These are phyloP conservation scores for Luperina nickerlii DNA, from an alignment of 2,888 invertebrate genomes.

Conservation along the genomic window DNA sequence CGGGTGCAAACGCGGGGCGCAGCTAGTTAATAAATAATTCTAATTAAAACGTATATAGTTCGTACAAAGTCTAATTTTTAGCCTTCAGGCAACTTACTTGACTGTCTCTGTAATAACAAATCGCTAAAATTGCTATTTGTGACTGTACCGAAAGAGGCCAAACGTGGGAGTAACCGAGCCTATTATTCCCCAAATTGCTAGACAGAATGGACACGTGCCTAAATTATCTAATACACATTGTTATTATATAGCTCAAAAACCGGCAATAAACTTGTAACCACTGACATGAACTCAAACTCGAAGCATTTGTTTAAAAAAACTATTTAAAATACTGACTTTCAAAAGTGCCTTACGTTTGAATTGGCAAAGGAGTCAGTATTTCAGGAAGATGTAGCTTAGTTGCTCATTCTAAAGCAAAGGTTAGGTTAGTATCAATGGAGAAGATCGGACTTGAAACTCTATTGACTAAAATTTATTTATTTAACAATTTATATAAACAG, in stretches of 20 bases:
- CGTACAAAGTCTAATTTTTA: neutral
- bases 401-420: neutral
- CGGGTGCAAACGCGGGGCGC: too few species aligned
- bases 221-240: conserved; percentile 5
- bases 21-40: too few species aligned
- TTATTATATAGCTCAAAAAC: neutral
- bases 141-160: conserved; percentile 10
- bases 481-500: neutral
- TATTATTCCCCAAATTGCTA: conserved; percentile 7
- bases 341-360: too few species aligned
- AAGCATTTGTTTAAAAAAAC: neutral
- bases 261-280: neutral
- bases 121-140: neutral
- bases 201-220: conserved; percentile 7
- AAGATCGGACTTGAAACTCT: neutral
- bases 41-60: neutral
- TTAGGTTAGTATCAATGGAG: neutral
- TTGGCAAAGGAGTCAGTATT: neutral
- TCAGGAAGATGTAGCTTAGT: neutral
- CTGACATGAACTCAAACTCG: neutral
- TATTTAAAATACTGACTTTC: too few species aligned
- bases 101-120: neutral
- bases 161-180: conserved; percentile 17
- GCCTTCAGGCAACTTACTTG: neutral
- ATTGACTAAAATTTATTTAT: too few species aligned